phyloP scores from a whole-genome alignment of 2,113 vertebrate species.

The Diadophis punctatus region DNA sequence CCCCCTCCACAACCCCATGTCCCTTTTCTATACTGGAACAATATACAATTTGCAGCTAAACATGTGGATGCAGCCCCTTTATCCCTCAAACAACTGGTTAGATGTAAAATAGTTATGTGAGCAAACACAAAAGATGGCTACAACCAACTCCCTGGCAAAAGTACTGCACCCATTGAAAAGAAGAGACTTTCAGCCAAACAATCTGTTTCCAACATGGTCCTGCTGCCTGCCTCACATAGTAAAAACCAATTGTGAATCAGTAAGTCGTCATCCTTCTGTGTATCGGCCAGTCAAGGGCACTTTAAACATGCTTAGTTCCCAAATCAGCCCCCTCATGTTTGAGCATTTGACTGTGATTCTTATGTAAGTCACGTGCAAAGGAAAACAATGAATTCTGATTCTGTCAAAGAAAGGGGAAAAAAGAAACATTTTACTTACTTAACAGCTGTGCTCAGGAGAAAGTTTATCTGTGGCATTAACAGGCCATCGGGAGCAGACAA shows the following conservation, averaged over 20 bases:
- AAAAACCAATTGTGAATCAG: background rate
- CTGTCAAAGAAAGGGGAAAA: background rate
- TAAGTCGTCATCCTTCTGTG: background rate
- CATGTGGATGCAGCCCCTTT: background rate
- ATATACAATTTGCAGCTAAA: background rate
- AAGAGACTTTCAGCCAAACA: background rate
- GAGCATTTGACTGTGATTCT: background rate
- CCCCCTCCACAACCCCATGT: background rate
- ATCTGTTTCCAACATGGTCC: background rate
- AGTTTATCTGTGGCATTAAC: conserved; percentile 92
- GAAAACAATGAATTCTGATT: background rate
- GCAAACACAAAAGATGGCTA: background rate
- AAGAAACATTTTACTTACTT: conserved; percentile 78
- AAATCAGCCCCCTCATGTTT: background rate
- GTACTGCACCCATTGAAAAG: background rate
- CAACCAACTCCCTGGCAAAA: background rate
- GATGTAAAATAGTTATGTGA: background rate
- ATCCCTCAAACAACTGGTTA: background rate
- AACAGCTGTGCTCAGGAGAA: conserved; percentile 91
- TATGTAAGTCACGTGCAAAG: too few species aligned
- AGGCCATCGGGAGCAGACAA: conserved; percentile 89
- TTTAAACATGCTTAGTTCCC: background rate
- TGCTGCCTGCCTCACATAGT: background rate
- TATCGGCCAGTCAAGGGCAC: background rate
- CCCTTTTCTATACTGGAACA: background rate